These are phyloP conservation scores for Bradynema listronoti DNA, from an alignment of 1,140 invertebrate genomes.

Conservation along the genomic window DNA sequence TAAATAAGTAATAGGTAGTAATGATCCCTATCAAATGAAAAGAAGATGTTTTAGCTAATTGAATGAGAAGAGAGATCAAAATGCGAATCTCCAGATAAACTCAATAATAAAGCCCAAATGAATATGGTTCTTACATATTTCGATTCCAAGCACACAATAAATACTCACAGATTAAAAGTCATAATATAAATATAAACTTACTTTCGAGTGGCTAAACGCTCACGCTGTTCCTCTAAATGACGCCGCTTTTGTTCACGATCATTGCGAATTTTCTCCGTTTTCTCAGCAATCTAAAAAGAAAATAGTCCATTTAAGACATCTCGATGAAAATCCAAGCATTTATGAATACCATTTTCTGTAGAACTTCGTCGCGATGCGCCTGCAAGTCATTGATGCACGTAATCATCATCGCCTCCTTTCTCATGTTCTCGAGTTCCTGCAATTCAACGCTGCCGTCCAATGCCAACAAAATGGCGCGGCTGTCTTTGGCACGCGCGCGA, in stretches of 20 bases:
- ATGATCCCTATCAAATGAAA: not conserved
- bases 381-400: slow-evolving; percentile 18
- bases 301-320: not conserved
- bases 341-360: slow-evolving; percentile 8
- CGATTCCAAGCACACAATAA: not conserved
- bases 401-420: slow-evolving; percentile 34
- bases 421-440: slow-evolving; percentile 40
- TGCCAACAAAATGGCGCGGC: slow-evolving; percentile 31
- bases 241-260: slow-evolving; percentile 5
- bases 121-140: not conserved
- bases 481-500: slow-evolving; percentile 37
- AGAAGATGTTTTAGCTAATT: not conserved
- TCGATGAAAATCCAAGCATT: not conserved
- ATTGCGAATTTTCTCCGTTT: not conserved
- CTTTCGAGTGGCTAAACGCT: slow-evolving; percentile 6
- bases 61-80: not conserved
- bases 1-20: not conserved
- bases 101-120: not conserved
- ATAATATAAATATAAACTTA: not conserved
- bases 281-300: slow-evolving; percentile 13
- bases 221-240: not conserved
- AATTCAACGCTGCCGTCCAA: slow-evolving; percentile 25
- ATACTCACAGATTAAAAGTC: not conserved
- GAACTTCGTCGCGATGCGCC: not conserved
- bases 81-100: not conserved